Evolutionary conservation across 2,113 vertebrate species (phyloP), one percentile per base, ranked within the genome.

Genomic region (Pterocles gutturalis): DNA sequence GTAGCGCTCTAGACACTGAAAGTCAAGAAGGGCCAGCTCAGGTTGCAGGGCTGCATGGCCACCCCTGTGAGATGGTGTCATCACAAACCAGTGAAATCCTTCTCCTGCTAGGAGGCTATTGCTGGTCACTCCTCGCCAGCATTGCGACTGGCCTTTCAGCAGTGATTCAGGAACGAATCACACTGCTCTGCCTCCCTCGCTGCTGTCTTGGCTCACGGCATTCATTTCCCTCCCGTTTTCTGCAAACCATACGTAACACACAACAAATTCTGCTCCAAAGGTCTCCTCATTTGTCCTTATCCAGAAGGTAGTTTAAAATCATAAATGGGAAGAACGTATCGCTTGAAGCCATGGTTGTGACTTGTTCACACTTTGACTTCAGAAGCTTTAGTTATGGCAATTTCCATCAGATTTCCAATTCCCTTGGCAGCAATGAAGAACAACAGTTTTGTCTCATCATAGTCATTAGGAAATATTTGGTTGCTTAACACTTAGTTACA

Each of bases 1-100:
- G 95, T 77, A 97, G 91, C 1, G 1, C 67, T 82, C 58, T 16
- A 76, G 93, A 90, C 25, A 0, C 5, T 93, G 89, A 94, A 96
- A 94, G 91, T 33, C 93, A 94, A 87, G 93, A 91, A 84, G 95
- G 66, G 70, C 53, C 87, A 93, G 96, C 82, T 97, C 91, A 36
- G 95, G 78, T 97, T 97, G 91, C 96, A 87, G 41, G 51, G 73
- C 89, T 58, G 78, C 78, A 66, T 0, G 57, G 85, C 88, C 92
- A 87, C 87, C 87, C 87, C 84, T 55, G 75, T 25, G 91, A 62
- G 78, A 69, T 48, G 65, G 91, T 51, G 61, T 89, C 43, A 92
- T 84, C 87, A 55, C 51, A 89, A 48, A 61, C 81, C 83, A 87
- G 93, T 76, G 89, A 94, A 93, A 97, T n/a, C 81, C 73, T 91